Base-by-base conservation (phyloP, 2,888 invertebrate species). In the Dasypolia templi region DNA sequence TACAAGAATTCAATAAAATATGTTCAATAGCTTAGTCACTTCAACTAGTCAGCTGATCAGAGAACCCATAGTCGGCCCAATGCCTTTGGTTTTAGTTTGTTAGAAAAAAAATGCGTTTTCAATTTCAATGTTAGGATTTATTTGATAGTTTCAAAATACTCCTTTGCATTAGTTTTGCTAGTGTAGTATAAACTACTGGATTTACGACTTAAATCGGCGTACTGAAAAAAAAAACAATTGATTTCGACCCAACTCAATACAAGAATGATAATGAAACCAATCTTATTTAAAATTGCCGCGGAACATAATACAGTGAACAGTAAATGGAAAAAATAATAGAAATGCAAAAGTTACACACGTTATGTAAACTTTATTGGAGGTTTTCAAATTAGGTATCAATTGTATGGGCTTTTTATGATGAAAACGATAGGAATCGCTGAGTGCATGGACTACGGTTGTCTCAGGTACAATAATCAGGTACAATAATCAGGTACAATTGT, bases 261-360 rank as follows among this genome's bases (percentile, higher is more conserved):
- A 67, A 56, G 19, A 68, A 83, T 68, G 64, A 46, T 65, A 83
- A 79, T 79, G 67, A 67, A 74, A 70, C 39, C 66, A 53, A 81
- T 73, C 65, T 55, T 56, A 64, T 84, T 65, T 70, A 68, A 68
- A 80, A 74, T 80, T 35, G 64, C 59, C 46, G 22, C 29, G 7
- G 51, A 74, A 70, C 44, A 65, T 81, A 67, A 82, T 64, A 79
- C 29, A 32, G 56, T 39, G 59, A 51, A 61, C 35, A 35, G 55
- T 55, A 71, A 78, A 80, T 67, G 64, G 71, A 64, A 80, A 83
- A 83, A 81, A 74, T 64, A 74, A 74, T 84, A 75, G 84, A 81
- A 81, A 84, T 80, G 84, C 75, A 80, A 84, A 81, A 83, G 42
- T 51, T 82, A 46, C 29, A 66, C 51, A 67, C 79, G 42, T 46